These are phyloP conservation scores for Probaryconus sp. DNA, from an alignment of 1,140 invertebrate species.

Conservation along the genomic window DNA sequence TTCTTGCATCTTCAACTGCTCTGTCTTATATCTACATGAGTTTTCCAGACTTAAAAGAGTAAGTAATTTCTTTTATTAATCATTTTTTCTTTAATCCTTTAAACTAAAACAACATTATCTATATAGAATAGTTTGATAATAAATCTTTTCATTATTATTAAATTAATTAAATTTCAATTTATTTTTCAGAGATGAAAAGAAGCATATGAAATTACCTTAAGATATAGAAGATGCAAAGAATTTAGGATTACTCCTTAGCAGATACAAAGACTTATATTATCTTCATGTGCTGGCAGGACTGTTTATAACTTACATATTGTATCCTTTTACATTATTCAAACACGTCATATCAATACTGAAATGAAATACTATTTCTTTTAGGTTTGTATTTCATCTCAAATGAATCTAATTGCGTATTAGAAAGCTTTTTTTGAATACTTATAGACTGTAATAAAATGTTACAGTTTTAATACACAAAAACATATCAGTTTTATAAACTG, in stretches of 20 bases:
- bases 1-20: constrained; percentile 81
- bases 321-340: constrained; percentile 95
- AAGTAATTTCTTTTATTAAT: constrained; percentile 76
- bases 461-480: too few relatives aligned
- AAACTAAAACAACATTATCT: constrained; percentile 30
- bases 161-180: constrained; percentile 16
- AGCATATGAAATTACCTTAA: constrained; percentile 93
- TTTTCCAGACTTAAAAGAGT: constrained; percentile 90
- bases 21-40: constrained; percentile 85
- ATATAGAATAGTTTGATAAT: constrained; percentile 12
- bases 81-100: neutral
- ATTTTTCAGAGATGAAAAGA: constrained; percentile 89
- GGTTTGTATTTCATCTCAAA: too few relatives aligned
- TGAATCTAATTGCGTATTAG: too few relatives aligned
- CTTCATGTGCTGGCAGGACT: constrained; percentile 93
- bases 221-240: constrained; percentile 98
- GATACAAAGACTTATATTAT: constrained; percentile 97
- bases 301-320: constrained; percentile 98
- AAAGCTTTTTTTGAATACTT: too few relatives aligned
- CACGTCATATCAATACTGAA: constrained; percentile 2
- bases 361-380: constrained; percentile 7
- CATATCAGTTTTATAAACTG: too few relatives aligned
- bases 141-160: neutral
- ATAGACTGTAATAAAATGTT: too few relatives aligned
- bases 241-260: constrained; percentile 92